A percentile compares a stretch with the other conserved stretches of the same genome.
Conservation (phyloP, 2,113 vertebrate genomes). For the Thunnus maccoyii region DNA sequence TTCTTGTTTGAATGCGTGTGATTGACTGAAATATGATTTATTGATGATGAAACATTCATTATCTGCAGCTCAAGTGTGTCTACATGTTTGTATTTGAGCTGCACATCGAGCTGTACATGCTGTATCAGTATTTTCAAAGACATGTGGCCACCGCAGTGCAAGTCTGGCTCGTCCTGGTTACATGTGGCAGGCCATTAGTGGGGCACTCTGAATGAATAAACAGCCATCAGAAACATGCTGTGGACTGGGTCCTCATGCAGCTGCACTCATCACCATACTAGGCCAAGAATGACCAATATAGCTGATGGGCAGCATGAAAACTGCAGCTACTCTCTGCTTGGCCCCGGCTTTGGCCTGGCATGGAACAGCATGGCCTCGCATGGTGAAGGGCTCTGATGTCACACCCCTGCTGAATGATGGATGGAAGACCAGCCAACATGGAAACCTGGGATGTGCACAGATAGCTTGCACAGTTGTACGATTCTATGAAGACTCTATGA, state of each 20-base stretch:
- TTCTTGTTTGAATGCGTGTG: neutral
- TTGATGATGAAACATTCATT: neutral
- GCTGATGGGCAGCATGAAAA: conserved; percentile 70
- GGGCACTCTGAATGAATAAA: conserved; percentile 77
- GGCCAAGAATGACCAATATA: conserved; percentile 57
- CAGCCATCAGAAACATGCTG: conserved; percentile 84
- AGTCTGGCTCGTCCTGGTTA: conserved; percentile 62
- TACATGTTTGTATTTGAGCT: neutral
- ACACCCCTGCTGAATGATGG: conserved; percentile 61
- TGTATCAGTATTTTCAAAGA: conserved; percentile 45
- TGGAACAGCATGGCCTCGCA: conserved; percentile 27
- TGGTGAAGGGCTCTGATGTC: conserved; percentile 43
- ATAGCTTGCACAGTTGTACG: neutral
- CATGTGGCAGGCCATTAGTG: conserved; percentile 80
- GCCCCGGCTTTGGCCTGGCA: conserved; percentile 44
- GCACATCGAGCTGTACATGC: neutral
- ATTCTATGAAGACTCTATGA: neutral
- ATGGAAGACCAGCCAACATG: conserved; percentile 12
- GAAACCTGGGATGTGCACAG: neutral
- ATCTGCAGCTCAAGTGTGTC: neutral
- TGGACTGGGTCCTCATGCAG: conserved; percentile 69
- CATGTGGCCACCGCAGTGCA: conserved; percentile 63
- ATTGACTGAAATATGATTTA: neutral
- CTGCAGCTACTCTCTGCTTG: conserved; percentile 50
- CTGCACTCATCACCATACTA: conserved; percentile 60